Evolutionary conservation across 1,140 invertebrate species (phyloP), one percentile per base, ranked within the genome.

Genomic region (Lepidurus apus): DNA sequence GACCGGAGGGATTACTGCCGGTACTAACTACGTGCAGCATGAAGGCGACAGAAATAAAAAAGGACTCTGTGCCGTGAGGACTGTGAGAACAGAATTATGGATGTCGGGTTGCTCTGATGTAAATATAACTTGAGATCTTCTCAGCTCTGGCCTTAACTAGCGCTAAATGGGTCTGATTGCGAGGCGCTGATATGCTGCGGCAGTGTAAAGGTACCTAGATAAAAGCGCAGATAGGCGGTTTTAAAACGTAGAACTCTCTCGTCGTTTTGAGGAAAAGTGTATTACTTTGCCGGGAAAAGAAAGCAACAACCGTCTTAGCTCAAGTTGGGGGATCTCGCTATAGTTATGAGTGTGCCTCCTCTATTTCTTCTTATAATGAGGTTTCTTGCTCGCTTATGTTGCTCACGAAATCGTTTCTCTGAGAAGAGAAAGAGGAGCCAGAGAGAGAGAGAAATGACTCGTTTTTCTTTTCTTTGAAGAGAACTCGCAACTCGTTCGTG

Each of bases 361-460:
- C 17, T 65, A n/a, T 65, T 21, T 65, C 21, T 21, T 65, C 21
- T 65, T 65, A 65, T 65, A 21, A 65, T 65, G 53, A 65, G 53
- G 53, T 65, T 65, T 65, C 53, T 65, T 21, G 53, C 53, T 65
- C 53, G 53, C 53, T 65, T 65, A 21, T 21, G n/a, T 65, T 65
- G 53, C 53, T 65, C 53, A 65, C 53, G 21, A 65, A 65, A 7
- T 65, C 17, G 21, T 65, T 65, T 65, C 9, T 21, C n/a, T 17
- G 0, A n/a, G 17, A 11, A 13, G 8, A 65, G 21, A 21, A 17
- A 21, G 13, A 17, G 7, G 17, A 65, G 53, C 17, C 13, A 65
- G 17, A 21, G 21, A 65, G 17, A 4, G 53, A 65, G 3, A 65
- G 21, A 65, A 65, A 65, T 47, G 53, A 65, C 53, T 65, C 17